These are phyloP conservation scores for Eustalomyia histrio DNA, from an alignment of 2,888 invertebrate species.

Conservation along the genomic window DNA sequence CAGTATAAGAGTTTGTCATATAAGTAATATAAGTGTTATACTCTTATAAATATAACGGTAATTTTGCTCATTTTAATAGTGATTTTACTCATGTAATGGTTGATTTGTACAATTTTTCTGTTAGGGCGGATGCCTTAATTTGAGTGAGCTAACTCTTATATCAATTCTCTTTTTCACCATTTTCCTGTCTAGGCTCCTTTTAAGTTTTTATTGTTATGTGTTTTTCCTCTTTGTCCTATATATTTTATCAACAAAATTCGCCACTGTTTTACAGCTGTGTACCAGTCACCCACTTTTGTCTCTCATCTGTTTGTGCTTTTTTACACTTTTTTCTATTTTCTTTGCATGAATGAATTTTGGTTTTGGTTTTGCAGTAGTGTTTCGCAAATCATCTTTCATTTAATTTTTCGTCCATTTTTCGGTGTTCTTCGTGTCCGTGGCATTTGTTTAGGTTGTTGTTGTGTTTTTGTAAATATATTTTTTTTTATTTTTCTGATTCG, in stretches of 20 bases:
- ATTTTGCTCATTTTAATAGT: constrained; percentile 39
- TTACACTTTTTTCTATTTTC: constrained; percentile 10
- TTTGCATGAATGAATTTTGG: constrained; percentile 63
- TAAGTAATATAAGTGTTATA: constrained; percentile 34
- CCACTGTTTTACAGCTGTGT: constrained; percentile 35
- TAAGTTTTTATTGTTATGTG: constrained; percentile 4
- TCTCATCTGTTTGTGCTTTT: constrained; percentile 1
- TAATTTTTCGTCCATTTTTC: constrained; percentile 12
- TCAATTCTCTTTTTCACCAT: background rate
- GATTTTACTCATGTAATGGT: background rate
- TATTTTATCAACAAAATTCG: background rate
- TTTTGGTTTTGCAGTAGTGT: constrained; percentile 19
- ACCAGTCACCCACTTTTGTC: constrained; percentile 52
- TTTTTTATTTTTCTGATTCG: background rate
- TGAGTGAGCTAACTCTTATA: constrained; percentile 17
- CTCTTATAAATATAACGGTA: constrained; percentile 48
- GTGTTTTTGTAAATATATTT: background rate
- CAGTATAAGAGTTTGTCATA: constrained; percentile 32
- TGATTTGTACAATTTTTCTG: background rate
- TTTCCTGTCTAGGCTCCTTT: constrained; percentile 3
- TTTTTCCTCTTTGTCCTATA: constrained; percentile 5
- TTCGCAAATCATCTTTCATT: constrained; percentile 38
- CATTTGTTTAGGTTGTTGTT: background rate
- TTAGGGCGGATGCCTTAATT: constrained; percentile 64
- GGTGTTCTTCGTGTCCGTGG: background rate